A percentile compares a stretch with the other conserved stretches of the same genome.
phyloP scores from a whole-genome alignment of 2,888 invertebrate genomes.

The Amblyteles armatorius region DNA sequence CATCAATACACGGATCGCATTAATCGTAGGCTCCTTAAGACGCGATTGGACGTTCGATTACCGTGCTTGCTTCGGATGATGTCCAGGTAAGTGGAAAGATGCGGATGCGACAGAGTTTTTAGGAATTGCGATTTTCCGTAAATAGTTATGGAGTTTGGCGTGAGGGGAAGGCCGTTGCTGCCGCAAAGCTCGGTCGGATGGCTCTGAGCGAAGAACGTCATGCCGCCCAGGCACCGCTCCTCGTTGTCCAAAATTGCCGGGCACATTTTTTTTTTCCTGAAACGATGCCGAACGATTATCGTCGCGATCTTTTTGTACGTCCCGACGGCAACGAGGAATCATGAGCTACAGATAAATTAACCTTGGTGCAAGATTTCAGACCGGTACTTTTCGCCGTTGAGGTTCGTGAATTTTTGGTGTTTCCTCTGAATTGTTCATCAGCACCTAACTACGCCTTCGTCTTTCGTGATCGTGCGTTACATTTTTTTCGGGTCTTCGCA shows the following conservation, averaged over 20 bases:
- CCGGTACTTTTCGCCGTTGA: constrained; percentile 6
- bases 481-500: constrained; percentile 27
- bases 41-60: constrained; percentile 82
- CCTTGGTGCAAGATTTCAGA: constrained; percentile 1
- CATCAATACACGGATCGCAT: too few species aligned
- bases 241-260: constrained; percentile 84
- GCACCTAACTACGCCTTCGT: constrained; percentile 5
- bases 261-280: constrained; percentile 74
- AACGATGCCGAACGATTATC: background rate
- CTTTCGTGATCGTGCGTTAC: constrained; percentile 21
- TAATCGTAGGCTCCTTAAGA: background rate
- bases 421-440: constrained; percentile 30
- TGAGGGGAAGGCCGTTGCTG: constrained; percentile 97
- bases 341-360: constrained; percentile 45
- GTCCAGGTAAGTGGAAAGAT: constrained; percentile 96
- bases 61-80: constrained; percentile 97
- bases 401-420: constrained; percentile 14
- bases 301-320: background rate
- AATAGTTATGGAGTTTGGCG: constrained; percentile 98
- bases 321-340: background rate
- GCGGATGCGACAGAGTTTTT: constrained; percentile 91
- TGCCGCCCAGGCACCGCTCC: constrained; percentile 90
- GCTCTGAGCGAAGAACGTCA: constrained; percentile 95
- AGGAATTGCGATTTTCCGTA: constrained; percentile 94
- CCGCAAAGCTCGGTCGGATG: constrained; percentile 97